These are phyloP conservation scores for Tholera decimalis DNA, from an alignment of 2,888 invertebrate species.

Conservation along the genomic window DNA sequence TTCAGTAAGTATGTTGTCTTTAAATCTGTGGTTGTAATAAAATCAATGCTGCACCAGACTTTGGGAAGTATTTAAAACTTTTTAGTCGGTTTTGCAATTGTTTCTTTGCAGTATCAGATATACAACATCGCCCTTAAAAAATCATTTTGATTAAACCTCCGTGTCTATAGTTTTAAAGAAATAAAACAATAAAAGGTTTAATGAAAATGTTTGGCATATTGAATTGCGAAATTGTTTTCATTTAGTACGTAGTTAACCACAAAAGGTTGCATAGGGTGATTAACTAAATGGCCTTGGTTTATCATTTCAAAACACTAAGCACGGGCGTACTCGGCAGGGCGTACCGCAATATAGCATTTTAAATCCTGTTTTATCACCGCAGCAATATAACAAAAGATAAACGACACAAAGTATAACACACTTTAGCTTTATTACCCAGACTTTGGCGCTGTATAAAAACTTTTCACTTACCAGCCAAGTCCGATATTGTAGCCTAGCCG, in stretches of 20 bases:
- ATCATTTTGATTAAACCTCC: too few species aligned
- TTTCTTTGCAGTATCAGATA: too few species aligned
- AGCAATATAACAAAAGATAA: conserved; percentile 49
- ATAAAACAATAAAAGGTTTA: too few species aligned
- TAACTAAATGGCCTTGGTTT: neutral
- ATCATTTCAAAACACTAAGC: conserved; percentile 16
- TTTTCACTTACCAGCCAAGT: conserved; percentile 42
- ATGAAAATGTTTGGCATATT: neutral
- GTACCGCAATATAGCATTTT: conserved; percentile 23
- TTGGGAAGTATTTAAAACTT: too few species aligned
- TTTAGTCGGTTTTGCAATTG: too few species aligned
- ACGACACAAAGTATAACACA: conserved; percentile 28
- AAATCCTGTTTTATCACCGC: conserved; percentile 36
- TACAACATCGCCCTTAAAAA: too few species aligned
- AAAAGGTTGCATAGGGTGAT: neutral
- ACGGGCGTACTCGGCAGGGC: conserved; percentile 1
- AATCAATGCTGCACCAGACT: too few species aligned
- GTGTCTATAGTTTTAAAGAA: too few species aligned
- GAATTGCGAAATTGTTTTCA: too few species aligned
- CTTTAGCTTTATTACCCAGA: conserved; percentile 37
- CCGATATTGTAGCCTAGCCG: conserved; percentile 36
- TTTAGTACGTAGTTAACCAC: neutral
- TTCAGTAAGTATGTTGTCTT: too few species aligned
- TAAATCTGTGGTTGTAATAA: too few species aligned
- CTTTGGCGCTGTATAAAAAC: conserved; percentile 48